Base-by-base conservation (phyloP, 2,888 invertebrate genomes). In the Taenaris catops region DNA sequence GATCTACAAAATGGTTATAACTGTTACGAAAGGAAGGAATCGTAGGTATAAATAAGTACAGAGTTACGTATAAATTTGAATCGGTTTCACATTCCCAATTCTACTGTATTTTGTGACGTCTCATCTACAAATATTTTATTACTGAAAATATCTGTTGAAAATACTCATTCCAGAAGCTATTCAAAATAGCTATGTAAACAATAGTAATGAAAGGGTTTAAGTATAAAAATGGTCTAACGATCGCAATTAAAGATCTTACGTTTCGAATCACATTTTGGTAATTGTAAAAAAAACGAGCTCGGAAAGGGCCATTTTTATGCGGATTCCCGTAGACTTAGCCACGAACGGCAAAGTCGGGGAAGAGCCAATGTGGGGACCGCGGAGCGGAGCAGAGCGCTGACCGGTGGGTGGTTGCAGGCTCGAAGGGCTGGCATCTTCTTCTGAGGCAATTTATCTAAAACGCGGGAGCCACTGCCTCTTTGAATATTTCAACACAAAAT, bases 401-500 rank as follows among this genome's bases (percentile, higher is more conserved):
- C 59, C 79, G 84, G 78, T 83, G 80, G 88, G 87, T 89, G 89
- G 88, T 93, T 93, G 91, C 93, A 95, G 95, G 95, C 92, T 94
- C 95, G 87, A 94, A 94, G 92, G 94, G 94, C 91, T 95, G 95
- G 94, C 95, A 95, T 91, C 95, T 95, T 95, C n/a, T n/a, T n/a
- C n/a, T n/a, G n/a, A n/a, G n/a, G n/a, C n/a, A n/a, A n/a, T n/a
- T n/a, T n/a, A n/a, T n/a, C n/a, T n/a, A n/a, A n/a, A n/a, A n/a
- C n/a, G n/a, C n/a, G n/a, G n/a, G n/a, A n/a, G n/a, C n/a, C n/a
- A n/a, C n/a, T n/a, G n/a, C n/a, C n/a, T n/a, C n/a, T n/a, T n/a
- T n/a, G n/a, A n/a, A n/a, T n/a, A n/a, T n/a, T n/a, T n/a, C n/a
- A n/a, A n/a, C n/a, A n/a, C n/a, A n/a, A n/a, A n/a, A n/a, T n/a